phyloP scores from a whole-genome alignment of 2,888 invertebrate species.

The Rhagonycha fulva region DNA sequence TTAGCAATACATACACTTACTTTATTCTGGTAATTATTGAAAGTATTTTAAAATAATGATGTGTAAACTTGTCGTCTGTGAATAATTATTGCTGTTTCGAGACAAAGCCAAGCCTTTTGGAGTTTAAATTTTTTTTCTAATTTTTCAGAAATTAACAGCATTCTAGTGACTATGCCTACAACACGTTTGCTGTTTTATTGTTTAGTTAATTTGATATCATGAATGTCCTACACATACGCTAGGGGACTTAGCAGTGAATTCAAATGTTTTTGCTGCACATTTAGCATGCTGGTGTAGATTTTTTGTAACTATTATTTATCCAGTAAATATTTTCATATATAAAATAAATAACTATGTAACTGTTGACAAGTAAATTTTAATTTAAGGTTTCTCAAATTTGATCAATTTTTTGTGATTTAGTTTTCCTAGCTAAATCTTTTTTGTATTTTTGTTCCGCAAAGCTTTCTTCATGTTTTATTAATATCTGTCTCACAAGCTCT shows the following conservation, averaged over 20 bases:
- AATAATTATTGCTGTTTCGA: neutral
- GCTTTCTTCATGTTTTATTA: slow-evolving; percentile 11
- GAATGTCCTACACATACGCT: slow-evolving; percentile 36
- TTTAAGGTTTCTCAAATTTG: slow-evolving; percentile 17
- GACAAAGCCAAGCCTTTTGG: neutral
- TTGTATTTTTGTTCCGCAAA: slow-evolving; percentile 11
- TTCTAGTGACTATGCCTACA: slow-evolving; percentile 36
- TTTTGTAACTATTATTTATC: slow-evolving; percentile 33
- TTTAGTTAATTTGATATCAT: slow-evolving; percentile 37
- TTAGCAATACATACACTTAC: slow-evolving; percentile 39
- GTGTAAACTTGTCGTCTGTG: neutral
- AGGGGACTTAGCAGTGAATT: slow-evolving; percentile 37
- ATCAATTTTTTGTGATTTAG: slow-evolving; percentile 27
- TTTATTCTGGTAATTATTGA: slow-evolving; percentile 26
- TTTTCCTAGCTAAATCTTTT: slow-evolving; percentile 14
- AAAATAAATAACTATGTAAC: slow-evolving; percentile 32
- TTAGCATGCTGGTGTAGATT: slow-evolving; percentile 33
- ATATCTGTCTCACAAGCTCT: neutral
- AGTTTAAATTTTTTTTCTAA: neutral
- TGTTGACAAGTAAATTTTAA: slow-evolving; percentile 32
- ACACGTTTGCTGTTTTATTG: slow-evolving; percentile 35
- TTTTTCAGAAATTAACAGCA: slow-evolving; percentile 27
- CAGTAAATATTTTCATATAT: slow-evolving; percentile 35
- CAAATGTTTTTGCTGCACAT: slow-evolving; percentile 34
- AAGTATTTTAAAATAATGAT: neutral